These are phyloP conservation scores for Mnemiopsis leidyi DNA, from an alignment of 37 sponge, comb jelly and placozoan genomes.

Conservation along the genomic window DNA sequence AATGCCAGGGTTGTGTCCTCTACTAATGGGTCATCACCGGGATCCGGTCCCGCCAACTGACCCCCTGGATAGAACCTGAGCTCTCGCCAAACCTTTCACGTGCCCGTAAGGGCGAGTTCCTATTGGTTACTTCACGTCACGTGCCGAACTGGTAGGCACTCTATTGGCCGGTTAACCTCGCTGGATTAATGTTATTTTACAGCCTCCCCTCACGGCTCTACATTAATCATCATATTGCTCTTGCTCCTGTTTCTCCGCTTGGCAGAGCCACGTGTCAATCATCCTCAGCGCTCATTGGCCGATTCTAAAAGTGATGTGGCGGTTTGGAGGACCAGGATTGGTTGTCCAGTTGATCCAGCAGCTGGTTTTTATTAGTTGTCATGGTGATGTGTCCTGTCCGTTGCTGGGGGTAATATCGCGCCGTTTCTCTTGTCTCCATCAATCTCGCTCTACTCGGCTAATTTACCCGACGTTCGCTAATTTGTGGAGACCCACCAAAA, in stretches of 20 bases:
- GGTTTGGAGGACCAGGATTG: background rate
- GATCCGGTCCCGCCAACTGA: constrained; percentile 28
- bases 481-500: background rate
- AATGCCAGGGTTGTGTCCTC: background rate
- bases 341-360: constrained; percentile 4
- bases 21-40: constrained; percentile 45
- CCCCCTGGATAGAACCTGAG: constrained; percentile 60
- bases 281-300: background rate
- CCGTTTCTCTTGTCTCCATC: constrained; percentile 4
- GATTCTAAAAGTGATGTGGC: background rate
- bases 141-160: background rate
- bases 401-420: constrained; percentile 37
- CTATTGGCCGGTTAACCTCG: background rate
- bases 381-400: constrained; percentile 6
- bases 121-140: background rate
- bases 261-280: background rate
- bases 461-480: background rate
- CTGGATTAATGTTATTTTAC: constrained; percentile 55
- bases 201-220: constrained; percentile 52
- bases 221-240: constrained; percentile 63
- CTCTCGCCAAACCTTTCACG: constrained; percentile 26
- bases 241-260: constrained; percentile 20
- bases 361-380: constrained; percentile 6
- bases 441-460: background rate
- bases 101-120: background rate